phyloP scores from a whole-genome alignment of 1,140 invertebrate genomes.

The Microvelia longipes region DNA sequence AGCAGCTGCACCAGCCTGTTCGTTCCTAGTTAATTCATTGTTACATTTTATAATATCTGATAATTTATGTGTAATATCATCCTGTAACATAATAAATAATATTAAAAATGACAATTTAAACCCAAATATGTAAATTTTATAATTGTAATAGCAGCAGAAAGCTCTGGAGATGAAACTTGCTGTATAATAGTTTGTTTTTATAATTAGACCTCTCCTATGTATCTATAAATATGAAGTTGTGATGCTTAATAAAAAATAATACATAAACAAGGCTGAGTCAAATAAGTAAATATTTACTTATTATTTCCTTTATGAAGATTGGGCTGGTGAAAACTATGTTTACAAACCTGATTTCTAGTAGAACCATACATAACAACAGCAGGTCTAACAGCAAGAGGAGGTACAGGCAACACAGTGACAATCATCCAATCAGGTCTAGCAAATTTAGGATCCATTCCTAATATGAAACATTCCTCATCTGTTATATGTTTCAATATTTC shows the following conservation, averaged over 20 bases:
- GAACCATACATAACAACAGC: conserved; percentile 99
- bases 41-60: conserved; percentile 98
- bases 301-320: too few species aligned
- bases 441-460: conserved; percentile 92
- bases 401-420: conserved; percentile 89
- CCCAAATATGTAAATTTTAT: too few species aligned
- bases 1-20: conserved; percentile 86
- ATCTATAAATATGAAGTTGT: too few species aligned
- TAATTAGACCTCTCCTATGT: too few species aligned
- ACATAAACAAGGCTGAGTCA: too few species aligned
- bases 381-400: conserved; percentile 81
- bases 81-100: conserved; percentile 39
- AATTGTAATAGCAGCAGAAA: not conserved
- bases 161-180: not conserved
- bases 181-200: not conserved
- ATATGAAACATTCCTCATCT: conserved; percentile 89
- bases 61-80: conserved; percentile 97
- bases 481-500: conserved; percentile 95
- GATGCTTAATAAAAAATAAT: too few species aligned
- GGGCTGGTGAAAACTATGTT: too few species aligned
- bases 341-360: conserved; percentile 83
- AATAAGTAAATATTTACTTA: too few species aligned
- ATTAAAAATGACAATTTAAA: too few species aligned
- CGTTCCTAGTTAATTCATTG: conserved; percentile 89
- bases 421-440: conserved; percentile 99